Evolutionary conservation across 2,113 vertebrate species (phyloP).

Genomic region (chimpanzee (Pan troglodytes)): NHGRI_mPanTro3-v2.1_pri NC_072410.2:114166501-114167000

Average conservation of each 20-base stretch:
- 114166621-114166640: not conserved
- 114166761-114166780: accelerated
- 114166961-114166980: not conserved
- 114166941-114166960: not conserved
- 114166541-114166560: not conserved
- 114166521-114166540: slow-evolving; percentile 27
- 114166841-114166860: not conserved
- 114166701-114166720: not conserved
- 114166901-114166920: not conserved
- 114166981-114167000: not conserved
- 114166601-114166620: not conserved
- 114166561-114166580: slow-evolving; percentile 27
- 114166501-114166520: not conserved
- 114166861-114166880: not conserved
- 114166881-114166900: not conserved
- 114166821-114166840: not conserved
- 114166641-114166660: not conserved
- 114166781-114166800: accelerated
- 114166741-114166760: accelerated
- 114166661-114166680: not conserved
- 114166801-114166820: not conserved
- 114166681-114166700: not conserved
- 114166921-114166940: not conserved
- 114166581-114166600: slow-evolving; percentile 9
- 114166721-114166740: not conserved